These are phyloP conservation scores for Thalassaphorura encarpata DNA, from an alignment of 1,140 invertebrate species.

Conservation along the genomic window DNA sequence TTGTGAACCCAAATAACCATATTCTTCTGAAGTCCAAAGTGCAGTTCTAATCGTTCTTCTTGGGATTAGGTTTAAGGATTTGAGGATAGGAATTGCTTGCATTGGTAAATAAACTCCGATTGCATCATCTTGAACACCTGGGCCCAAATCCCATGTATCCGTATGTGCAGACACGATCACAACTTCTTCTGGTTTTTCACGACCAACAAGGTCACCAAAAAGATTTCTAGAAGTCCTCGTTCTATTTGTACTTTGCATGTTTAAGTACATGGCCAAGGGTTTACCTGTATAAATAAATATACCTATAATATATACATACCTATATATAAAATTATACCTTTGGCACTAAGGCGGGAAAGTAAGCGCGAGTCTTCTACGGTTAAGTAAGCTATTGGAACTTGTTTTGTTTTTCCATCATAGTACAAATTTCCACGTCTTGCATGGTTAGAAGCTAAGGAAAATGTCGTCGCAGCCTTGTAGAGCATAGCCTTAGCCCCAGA, in stretches of 20 bases:
- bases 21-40: constrained; percentile 46
- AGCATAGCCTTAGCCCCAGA: constrained; percentile 42
- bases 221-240: constrained; percentile 39
- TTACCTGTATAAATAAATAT: too few relatives aligned
- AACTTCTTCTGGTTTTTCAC: constrained; percentile 38
- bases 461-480: constrained; percentile 41
- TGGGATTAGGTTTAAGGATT: constrained; percentile 38
- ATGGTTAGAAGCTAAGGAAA: constrained; percentile 37
- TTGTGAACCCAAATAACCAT: constrained; percentile 37
- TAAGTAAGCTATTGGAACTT: constrained; percentile 44
- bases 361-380: constrained; percentile 47
- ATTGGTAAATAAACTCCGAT: constrained; percentile 43
- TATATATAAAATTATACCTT: too few relatives aligned
- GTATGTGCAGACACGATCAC: constrained; percentile 46
- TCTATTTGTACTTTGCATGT: constrained; percentile 37
- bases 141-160: constrained; percentile 48
- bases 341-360: constrained; percentile 39
- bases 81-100: constrained; percentile 40
- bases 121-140: constrained; percentile 49
- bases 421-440: constrained; percentile 22
- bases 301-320: too few relatives aligned
- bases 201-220: constrained; percentile 40
- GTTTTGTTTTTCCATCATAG: constrained; percentile 28
- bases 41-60: constrained; percentile 41
- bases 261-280: constrained; percentile 34